Evolutionary conservation across 2,888 invertebrate species (phyloP).

Genomic region (Caradrina kadenii): DNA sequence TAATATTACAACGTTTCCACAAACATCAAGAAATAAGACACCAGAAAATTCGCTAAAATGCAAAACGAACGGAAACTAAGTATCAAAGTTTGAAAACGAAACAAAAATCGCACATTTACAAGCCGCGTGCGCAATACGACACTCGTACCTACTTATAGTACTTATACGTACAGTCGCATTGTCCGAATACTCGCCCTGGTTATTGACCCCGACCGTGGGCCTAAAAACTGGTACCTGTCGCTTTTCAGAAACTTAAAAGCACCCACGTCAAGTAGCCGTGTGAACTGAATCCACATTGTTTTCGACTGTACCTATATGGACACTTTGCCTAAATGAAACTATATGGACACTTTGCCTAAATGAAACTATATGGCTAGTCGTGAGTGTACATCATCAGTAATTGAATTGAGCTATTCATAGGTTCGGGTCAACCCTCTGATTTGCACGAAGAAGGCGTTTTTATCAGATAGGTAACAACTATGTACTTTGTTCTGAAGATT

Average conservation of each 20-base stretch:
- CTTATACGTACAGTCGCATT: slow-evolving; percentile 65
- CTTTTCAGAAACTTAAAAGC: slow-evolving; percentile 65
- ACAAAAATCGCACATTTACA: slow-evolving; percentile 68
- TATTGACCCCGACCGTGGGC: slow-evolving; percentile 80
- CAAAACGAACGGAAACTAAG: slow-evolving; percentile 64
- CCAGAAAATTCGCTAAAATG: slow-evolving; percentile 59
- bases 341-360: not conserved
- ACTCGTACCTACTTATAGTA: slow-evolving; percentile 34
- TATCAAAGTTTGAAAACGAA: slow-evolving; percentile 55
- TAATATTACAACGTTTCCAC: slow-evolving; percentile 36
- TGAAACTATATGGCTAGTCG: slow-evolving; percentile 4
- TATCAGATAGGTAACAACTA: too few relatives aligned
- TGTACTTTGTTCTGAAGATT: too few relatives aligned
- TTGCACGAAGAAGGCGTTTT: not conserved
- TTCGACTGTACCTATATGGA: slow-evolving; percentile 22
- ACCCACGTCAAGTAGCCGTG: slow-evolving; percentile 55
- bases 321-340: not conserved
- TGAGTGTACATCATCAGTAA: slow-evolving; percentile 16
- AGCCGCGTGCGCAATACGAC: slow-evolving; percentile 63
- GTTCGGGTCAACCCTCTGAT: slow-evolving; percentile 12
- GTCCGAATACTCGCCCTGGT: slow-evolving; percentile 85
- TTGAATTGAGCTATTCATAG: slow-evolving; percentile 11
- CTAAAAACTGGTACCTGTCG: slow-evolving; percentile 76
- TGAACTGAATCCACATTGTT: slow-evolving; percentile 58
- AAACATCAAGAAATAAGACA: slow-evolving; percentile 50